phyloP scores from a whole-genome alignment of 2,888 invertebrate species.

The Drosophila eohydei region DNA sequence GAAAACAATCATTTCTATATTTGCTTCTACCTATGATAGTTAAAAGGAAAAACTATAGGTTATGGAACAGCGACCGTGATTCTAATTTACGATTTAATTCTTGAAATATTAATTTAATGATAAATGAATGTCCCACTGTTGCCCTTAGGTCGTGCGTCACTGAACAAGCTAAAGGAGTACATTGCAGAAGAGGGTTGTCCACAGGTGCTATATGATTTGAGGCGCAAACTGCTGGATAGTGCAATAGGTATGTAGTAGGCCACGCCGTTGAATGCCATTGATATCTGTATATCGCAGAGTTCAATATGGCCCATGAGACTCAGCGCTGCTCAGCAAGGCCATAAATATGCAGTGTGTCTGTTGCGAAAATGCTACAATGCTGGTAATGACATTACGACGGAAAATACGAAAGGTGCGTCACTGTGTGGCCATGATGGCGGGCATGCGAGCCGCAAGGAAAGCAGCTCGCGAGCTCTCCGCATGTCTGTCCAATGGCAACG shows the following conservation, averaged over 20 bases:
- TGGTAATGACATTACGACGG: constrained; percentile 90
- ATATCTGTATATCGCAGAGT: constrained; percentile 56
- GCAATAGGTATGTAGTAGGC: constrained; percentile 87
- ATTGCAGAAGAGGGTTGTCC: constrained; percentile 95
- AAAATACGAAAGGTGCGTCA: constrained; percentile 90
- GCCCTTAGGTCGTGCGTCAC: constrained; percentile 82
- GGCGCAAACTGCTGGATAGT: constrained; percentile 92
- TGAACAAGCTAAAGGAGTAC: constrained; percentile 86
- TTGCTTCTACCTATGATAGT: constrained; percentile 85
- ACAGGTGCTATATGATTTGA: constrained; percentile 94
- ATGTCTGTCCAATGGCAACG: constrained; percentile 94
- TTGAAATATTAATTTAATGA: not conserved
- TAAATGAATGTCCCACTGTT: constrained; percentile 5
- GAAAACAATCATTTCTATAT: constrained; percentile 86
- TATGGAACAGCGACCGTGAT: not conserved
- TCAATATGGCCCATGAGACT: constrained; percentile 86
- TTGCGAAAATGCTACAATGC: constrained; percentile 87
- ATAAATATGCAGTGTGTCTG: constrained; percentile 93
- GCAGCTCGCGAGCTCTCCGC: constrained; percentile 95
- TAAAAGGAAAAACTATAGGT: not conserved
- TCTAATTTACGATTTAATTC: not conserved
- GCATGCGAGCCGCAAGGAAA: constrained; percentile 94
- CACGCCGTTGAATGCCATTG: not conserved
- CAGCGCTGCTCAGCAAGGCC: constrained; percentile 97
- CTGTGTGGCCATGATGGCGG: constrained; percentile 93